These are phyloP conservation scores for Ostrea denselamellosa DNA, from an alignment of 1,140 invertebrate species.

Conservation along the genomic window DNA sequence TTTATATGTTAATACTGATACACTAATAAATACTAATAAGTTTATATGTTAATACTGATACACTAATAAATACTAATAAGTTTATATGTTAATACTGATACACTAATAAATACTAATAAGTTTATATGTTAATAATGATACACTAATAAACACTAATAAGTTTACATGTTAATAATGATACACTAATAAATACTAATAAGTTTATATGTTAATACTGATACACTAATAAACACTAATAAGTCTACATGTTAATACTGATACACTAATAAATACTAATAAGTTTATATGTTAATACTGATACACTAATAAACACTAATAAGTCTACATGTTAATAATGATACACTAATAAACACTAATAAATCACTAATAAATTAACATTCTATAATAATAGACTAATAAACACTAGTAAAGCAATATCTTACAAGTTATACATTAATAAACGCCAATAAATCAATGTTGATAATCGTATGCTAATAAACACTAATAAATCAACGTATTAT, in stretches of 20 bases:
- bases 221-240: background rate
- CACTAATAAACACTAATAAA: no score
- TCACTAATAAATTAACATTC: no score
- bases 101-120: background rate
- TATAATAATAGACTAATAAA: background rate
- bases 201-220: background rate
- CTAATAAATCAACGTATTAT: no score
- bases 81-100: background rate
- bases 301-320: background rate
- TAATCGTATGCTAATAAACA: background rate
- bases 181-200: no score
- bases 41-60: background rate
- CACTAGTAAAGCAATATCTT: no score
- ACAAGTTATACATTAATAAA: no score
- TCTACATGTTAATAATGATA: no score
- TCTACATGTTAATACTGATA: no score
- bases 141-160: background rate
- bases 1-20: background rate
- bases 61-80: background rate
- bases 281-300: background rate
- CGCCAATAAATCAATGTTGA: no score
- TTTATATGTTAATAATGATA: background rate
- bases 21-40: background rate
- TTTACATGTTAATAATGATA: no score
- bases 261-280: no score